Base-by-base conservation (phyloP, 1,140 invertebrate species). In the Drosophila arawakana region DNA sequence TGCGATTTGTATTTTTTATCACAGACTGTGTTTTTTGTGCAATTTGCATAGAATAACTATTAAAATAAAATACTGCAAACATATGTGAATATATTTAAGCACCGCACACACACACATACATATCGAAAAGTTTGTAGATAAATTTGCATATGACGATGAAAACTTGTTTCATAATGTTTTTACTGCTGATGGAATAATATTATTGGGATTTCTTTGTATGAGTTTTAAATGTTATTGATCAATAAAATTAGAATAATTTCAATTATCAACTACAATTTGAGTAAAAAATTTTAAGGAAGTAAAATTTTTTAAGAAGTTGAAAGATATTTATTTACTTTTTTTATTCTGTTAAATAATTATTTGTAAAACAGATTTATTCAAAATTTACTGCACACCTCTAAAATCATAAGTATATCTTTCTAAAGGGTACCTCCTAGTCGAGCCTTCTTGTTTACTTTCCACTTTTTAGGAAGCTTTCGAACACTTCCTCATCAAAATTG, bases 31-130 rank as follows among this genome's bases (percentile, higher is more conserved):
- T 35, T 44, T 34, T 73, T 49, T 49, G 54, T 39, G 13, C 47
- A 52, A 88, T 85, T 88, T 88, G 76, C 80, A 86, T 88, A 79
- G 69, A 82, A 86, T 86, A 79, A 76, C 82, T 74, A 88, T 88
- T 57, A 66, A 73, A 58, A 47, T 43, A 52, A 63, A 55, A 76
- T 41, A 47, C 15, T 41, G 18, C 21, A 68, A 60, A 61, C 35
- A 72, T 61, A 66, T 69, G 67, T 15, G 44, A 57, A 57, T 13
- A 39, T 37, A 50, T 13, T 30, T 30, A 30, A 30, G 25, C 25
- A 30, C 25, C 66, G 46, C 35, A 67, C 43, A 70, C 71, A 63
- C 74, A 73, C 35, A 37, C 43, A 67, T 50, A 77, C 35, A 63
- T 54, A 10, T 78, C 68, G 8, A 35, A 46, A 39, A 57, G 49